Percentiles rank a stretch among this genome's conserved stretches.
Evolutionary conservation across 2,797 vertebrate genomes (phyloP).

Genomic region (Spheniscus humboldti): DNA sequence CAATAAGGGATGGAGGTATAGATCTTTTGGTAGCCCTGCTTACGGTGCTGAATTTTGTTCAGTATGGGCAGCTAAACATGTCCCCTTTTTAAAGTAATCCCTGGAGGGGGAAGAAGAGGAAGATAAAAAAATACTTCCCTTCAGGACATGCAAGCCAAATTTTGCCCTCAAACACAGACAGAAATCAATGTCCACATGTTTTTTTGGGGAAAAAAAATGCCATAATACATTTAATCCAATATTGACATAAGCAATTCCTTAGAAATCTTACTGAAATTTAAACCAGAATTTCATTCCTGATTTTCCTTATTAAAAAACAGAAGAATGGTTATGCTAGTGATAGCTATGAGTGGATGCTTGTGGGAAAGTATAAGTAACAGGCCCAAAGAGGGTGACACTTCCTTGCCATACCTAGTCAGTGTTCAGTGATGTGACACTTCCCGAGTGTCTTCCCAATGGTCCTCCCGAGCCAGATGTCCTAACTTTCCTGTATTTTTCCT

Average conservation of each 20-base stretch:
- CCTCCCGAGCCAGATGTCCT: not conserved
- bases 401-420: not conserved
- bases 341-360: not conserved
- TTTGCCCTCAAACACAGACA: not conserved
- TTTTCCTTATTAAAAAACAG: not conserved
- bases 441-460: not conserved
- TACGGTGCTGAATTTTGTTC: not conserved
- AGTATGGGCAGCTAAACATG: not conserved
- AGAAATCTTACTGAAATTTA: not conserved
- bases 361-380: not conserved
- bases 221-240: not conserved
- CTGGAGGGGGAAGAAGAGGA: not conserved
- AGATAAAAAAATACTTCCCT: not conserved
- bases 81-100: not conserved
- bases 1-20: not conserved
- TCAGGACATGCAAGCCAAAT: not conserved
- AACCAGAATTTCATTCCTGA: not conserved
- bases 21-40: not conserved
- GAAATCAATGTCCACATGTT: not conserved
- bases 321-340: not conserved
- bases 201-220: fast-evolving
- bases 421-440: not conserved
- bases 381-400: not conserved
- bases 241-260: not conserved
- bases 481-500: not conserved